Evolutionary conservation across 2,888 invertebrate species (phyloP).

Genomic region (Dynastes tityus): DNA sequence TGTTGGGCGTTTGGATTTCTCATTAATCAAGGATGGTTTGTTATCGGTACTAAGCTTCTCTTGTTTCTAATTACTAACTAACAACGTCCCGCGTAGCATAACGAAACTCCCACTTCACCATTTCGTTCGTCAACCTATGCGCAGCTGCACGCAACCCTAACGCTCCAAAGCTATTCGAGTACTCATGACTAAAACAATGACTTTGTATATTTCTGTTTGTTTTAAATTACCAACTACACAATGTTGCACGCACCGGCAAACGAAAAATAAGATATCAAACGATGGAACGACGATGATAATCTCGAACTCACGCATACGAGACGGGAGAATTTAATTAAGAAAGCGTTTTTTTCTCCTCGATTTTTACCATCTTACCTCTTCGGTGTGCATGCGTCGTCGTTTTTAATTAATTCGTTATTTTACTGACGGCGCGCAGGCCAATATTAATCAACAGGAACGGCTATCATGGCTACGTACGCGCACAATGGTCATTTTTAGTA

Average conservation of each 20-base stretch:
- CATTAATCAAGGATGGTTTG: too few relatives aligned
- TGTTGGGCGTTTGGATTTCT: too few relatives aligned
- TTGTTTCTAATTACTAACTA: too few relatives aligned
- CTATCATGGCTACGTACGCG: conserved; percentile 33
- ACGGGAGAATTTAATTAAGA: conserved; percentile 49
- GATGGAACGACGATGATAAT: conserved; percentile 3
- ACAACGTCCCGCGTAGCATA: too few relatives aligned
- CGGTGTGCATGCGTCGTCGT: conserved; percentile 5
- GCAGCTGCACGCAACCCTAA: too few relatives aligned
- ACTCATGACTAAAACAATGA: not conserved
- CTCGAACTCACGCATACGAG: conserved; percentile 4
- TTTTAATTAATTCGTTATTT: conserved; percentile 54
- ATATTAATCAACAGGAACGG: conserved; percentile 49
- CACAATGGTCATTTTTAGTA: conserved; percentile 11
- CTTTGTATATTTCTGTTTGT: conserved; percentile 12
- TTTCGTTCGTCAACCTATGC: too few relatives aligned
- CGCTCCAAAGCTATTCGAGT: too few relatives aligned
- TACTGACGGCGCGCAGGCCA: conserved; percentile 50
- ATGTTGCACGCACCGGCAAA: not conserved
- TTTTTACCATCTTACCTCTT: not conserved
- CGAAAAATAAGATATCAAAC: conserved; percentile 20
- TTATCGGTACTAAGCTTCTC: too few relatives aligned
- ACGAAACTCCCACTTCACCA: too few relatives aligned
- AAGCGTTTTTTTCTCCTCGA: conserved; percentile 44
- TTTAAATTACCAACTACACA: not conserved